Conservation (phyloP, 2,797 vertebrate species). For the Coracias cyanogaster region DNA sequence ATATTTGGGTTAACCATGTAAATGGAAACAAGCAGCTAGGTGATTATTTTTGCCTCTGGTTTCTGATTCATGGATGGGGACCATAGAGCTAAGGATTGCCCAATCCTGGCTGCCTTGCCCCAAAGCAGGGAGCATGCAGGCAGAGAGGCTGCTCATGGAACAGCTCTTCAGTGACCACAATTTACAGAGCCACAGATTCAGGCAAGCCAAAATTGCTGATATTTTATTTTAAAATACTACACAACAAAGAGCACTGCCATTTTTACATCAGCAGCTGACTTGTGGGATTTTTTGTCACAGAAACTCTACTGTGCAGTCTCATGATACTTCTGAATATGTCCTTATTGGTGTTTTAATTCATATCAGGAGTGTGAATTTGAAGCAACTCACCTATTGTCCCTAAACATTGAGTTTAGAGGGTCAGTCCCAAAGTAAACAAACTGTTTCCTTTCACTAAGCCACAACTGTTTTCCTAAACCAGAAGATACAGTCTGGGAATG, state of each 20-base stretch:
- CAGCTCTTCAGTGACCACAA: not conserved
- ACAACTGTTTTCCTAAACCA: slow-evolving; percentile 30
- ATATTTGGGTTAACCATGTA: not conserved
- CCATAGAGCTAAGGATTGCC: not conserved
- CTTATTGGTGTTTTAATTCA: not conserved
- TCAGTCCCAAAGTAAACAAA: not conserved
- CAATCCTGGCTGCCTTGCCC: not conserved
- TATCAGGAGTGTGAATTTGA: not conserved
- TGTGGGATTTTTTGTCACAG: not conserved
- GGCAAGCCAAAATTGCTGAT: not conserved
- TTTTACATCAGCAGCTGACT: not conserved
- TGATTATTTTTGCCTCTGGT: not conserved
- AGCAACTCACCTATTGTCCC: not conserved
- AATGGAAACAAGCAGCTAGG: not conserved
- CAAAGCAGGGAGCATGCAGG: rapidly evolving
- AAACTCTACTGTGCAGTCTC: not conserved
- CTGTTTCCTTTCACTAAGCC: not conserved
- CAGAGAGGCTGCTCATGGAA: not conserved
- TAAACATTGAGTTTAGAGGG: not conserved
- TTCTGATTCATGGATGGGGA: not conserved
- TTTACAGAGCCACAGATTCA: not conserved
- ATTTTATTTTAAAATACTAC: not conserved
- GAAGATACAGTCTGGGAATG: not conserved
- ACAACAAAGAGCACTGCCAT: not conserved
- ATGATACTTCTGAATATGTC: not conserved